Evolutionary conservation across 2,888 invertebrate species (phyloP).

Genomic region (Chydorus sphaericus): DNA sequence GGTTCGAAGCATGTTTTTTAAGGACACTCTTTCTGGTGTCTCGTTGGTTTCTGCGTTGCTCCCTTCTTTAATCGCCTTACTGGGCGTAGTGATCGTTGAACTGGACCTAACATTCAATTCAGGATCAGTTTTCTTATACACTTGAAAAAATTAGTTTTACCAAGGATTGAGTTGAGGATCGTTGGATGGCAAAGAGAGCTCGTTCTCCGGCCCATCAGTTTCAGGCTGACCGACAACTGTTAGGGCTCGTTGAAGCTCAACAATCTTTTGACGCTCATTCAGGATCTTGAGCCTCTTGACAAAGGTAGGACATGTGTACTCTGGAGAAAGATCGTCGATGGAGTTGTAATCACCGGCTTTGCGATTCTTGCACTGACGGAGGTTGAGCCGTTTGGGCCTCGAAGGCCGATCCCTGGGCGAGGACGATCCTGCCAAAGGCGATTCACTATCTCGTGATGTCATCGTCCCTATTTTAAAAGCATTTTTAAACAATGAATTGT

Average conservation of each 20-base stretch:
- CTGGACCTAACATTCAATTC: background rate
- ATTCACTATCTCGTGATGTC: slow-evolving; percentile 15
- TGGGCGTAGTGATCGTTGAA: slow-evolving; percentile 19
- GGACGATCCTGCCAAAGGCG: too few species aligned
- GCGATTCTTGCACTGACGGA: slow-evolving; percentile 11
- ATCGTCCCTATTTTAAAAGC: background rate
- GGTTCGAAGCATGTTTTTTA: slow-evolving; percentile 74
- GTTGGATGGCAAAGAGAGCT: slow-evolving; percentile 63
- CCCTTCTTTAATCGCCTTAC: slow-evolving; percentile 33
- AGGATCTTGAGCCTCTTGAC: slow-evolving; percentile 77
- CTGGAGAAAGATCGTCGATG: slow-evolving; percentile 74
- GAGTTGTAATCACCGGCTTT: slow-evolving; percentile 42
- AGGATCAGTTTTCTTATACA: background rate
- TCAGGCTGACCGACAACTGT: slow-evolving; percentile 43
- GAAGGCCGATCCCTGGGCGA: slow-evolving; percentile 14
- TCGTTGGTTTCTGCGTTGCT: slow-evolving; percentile 74
- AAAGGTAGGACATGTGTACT: slow-evolving; percentile 70
- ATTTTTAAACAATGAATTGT: slow-evolving; percentile 10
- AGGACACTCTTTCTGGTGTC: slow-evolving; percentile 59
- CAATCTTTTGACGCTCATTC: slow-evolving; percentile 72
- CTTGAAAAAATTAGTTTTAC: slow-evolving; percentile 1
- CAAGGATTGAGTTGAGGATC: slow-evolving; percentile 22
- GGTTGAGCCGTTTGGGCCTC: slow-evolving; percentile 8
- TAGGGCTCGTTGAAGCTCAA: slow-evolving; percentile 48
- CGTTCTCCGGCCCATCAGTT: too few species aligned